Conservation (phyloP, 2,797 vertebrate species). For the Melopsittacus undulatus region DNA sequence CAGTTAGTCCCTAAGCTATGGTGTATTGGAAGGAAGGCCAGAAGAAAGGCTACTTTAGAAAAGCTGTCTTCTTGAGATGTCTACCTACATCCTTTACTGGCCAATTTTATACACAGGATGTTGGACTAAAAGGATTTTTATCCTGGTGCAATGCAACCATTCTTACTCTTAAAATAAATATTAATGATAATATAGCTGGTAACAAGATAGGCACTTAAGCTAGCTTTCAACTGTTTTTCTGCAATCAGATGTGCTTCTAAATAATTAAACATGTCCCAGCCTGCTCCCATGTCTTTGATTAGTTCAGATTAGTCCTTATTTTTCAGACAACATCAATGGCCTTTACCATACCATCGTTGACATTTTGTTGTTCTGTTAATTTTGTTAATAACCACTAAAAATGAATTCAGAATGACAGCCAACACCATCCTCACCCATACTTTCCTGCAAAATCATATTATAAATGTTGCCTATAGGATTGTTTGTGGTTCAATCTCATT, state of each 20-base stretch:
- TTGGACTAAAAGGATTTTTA: background rate
- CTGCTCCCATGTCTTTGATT: background rate
- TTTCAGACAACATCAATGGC: background rate
- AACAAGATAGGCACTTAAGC: background rate
- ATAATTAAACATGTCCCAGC: background rate
- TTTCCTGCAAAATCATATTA: background rate
- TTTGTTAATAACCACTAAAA: background rate
- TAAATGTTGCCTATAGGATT: background rate
- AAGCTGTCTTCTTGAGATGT: background rate
- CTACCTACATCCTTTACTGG: background rate
- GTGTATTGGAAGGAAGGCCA: background rate
- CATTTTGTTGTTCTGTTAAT: background rate
- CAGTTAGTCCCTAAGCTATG: background rate
- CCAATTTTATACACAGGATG: background rate
- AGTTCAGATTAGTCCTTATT: background rate
- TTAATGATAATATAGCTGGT: background rate
- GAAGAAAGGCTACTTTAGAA: background rate
- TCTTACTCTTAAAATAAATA: background rate
- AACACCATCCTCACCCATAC: background rate
- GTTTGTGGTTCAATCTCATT: background rate
- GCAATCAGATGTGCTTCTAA: background rate
- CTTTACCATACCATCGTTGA: background rate
- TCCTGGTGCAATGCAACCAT: background rate
- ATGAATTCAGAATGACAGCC: background rate
- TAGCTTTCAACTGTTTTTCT: background rate